Conservation (phyloP, 1,140 invertebrate genomes). For the Monochamus saltuarius region DNA sequence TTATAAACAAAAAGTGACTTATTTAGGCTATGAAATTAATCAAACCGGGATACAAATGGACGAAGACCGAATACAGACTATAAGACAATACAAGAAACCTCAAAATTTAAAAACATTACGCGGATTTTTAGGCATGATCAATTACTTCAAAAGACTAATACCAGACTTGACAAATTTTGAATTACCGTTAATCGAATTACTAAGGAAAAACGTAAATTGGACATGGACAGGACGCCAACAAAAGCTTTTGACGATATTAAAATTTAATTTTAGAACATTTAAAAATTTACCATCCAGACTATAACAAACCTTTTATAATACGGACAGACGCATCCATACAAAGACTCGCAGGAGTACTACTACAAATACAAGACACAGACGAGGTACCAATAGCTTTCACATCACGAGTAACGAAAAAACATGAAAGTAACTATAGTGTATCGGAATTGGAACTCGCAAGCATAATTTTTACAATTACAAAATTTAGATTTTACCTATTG, state of each 20-base stretch:
- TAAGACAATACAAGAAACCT: too few relatives aligned
- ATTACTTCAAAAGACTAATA: too few relatives aligned
- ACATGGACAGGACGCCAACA: background rate
- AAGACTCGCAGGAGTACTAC: background rate
- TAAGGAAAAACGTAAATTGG: background rate
- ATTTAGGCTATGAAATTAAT: too few relatives aligned
- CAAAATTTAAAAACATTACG: too few relatives aligned
- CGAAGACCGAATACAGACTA: too few relatives aligned
- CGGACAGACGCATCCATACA: too few relatives aligned
- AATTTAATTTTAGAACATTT: background rate
- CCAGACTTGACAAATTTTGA: too few relatives aligned
- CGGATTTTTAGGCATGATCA: too few relatives aligned
- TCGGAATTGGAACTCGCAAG: background rate
- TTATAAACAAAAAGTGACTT: too few relatives aligned
- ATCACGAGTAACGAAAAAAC: background rate
- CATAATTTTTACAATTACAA: background rate
- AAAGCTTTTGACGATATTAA: background rate
- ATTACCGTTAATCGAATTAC: too few relatives aligned
- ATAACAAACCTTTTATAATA: constrained; percentile 5
- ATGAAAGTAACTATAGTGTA: background rate
- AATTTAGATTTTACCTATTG: constrained; percentile 4
- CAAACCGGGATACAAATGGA: too few relatives aligned
- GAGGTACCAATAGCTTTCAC: background rate
- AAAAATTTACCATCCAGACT: constrained; percentile 2
- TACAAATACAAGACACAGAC: background rate